phyloP scores from a whole-genome alignment of 2,113 vertebrate genomes.

The Tricholaema leucomelas region DNA sequence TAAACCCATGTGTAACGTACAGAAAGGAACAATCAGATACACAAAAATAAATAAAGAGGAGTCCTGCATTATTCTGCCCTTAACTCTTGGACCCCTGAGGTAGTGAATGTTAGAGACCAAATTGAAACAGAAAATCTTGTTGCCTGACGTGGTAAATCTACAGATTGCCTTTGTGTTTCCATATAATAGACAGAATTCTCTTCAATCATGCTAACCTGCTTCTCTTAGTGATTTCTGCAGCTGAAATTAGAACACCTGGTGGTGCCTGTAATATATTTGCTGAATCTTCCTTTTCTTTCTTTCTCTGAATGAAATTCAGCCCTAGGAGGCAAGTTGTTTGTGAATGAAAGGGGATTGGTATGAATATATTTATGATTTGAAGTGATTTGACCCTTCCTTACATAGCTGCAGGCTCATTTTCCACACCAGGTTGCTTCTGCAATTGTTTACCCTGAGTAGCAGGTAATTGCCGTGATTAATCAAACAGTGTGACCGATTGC shows the following conservation, averaged over 20 bases:
- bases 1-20: background rate
- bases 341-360: conserved; percentile 28
- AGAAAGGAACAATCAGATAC: background rate
- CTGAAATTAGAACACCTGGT: background rate
- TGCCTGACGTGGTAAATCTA: background rate
- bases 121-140: background rate
- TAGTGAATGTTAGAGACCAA: background rate
- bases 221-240: background rate
- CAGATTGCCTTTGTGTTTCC: background rate
- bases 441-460: conserved; percentile 20
- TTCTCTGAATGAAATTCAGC: conserved; percentile 2
- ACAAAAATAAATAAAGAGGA: background rate
- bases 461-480: conserved; percentile 14
- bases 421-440: background rate
- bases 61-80: background rate
- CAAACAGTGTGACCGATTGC: background rate
- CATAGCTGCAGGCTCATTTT: background rate
- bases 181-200: background rate
- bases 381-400: background rate
- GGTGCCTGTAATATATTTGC: background rate
- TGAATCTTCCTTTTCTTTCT: background rate
- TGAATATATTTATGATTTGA: conserved; percentile 27
- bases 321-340: conserved; percentile 25
- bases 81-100: background rate
- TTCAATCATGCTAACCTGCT: background rate